Percentiles rank a stretch among this genome's conserved stretches.
Evolutionary conservation across 2,888 invertebrate species (phyloP).

Genomic region (Rhamphomyia laevipes): DNA sequence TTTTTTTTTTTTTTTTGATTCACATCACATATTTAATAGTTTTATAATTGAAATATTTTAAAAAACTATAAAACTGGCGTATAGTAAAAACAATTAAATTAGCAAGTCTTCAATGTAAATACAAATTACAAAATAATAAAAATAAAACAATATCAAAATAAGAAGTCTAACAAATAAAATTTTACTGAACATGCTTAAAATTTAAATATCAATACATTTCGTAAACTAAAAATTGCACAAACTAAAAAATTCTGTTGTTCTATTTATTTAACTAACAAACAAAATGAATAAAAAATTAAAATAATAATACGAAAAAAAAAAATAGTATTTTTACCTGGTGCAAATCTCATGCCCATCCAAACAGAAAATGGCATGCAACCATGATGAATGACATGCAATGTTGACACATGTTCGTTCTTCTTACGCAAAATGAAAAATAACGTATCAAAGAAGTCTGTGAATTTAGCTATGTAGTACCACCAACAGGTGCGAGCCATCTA

Average conservation of each 20-base stretch:
- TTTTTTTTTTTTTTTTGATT: too few species aligned
- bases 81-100: too few species aligned
- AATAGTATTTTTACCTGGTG: constrained; percentile 55
- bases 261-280: neutral
- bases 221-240: neutral
- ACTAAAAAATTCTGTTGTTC: neutral
- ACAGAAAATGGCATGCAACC: constrained; percentile 94
- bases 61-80: too few species aligned
- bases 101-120: too few species aligned
- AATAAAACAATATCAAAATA: too few species aligned
- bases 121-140: too few species aligned
- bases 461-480: constrained; percentile 97
- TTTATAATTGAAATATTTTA: too few species aligned
- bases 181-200: too few species aligned
- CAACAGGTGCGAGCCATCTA: constrained; percentile 89
- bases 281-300: constrained; percentile 17
- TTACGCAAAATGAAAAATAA: constrained; percentile 92
- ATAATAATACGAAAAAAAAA: constrained; percentile 4
- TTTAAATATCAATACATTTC: too few species aligned
- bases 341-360: constrained; percentile 92
- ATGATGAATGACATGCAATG: constrained; percentile 91
- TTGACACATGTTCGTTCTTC: constrained; percentile 87
- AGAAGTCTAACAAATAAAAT: too few species aligned
- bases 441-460: constrained; percentile 93
- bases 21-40: too few species aligned